These are phyloP conservation scores for Bovichtus diacanthus DNA, from an alignment of 2,797 vertebrate species.

Conservation along the genomic window DNA sequence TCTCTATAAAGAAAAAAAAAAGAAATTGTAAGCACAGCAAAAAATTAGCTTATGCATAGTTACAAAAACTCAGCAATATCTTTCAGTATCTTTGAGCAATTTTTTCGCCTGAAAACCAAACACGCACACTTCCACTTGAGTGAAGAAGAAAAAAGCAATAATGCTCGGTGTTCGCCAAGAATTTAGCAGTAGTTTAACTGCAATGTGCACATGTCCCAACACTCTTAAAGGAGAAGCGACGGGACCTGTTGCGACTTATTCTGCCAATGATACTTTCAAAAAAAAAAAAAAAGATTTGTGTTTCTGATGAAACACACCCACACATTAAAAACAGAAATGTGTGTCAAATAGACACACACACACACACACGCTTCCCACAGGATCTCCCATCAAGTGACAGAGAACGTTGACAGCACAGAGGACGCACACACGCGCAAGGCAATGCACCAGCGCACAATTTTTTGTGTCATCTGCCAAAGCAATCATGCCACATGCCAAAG, in stretches of 20 bases:
- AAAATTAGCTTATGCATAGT: conserved; percentile 56
- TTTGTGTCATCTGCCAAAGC: conserved; percentile 43
- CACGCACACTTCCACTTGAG: background rate
- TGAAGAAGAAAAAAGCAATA: conserved; percentile 32
- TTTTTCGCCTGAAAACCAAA: conserved; percentile 8
- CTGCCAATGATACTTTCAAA: background rate
- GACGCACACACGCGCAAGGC: background rate
- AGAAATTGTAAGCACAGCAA: conserved; percentile 59
- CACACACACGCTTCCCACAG: background rate
- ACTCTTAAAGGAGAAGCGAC: background rate
- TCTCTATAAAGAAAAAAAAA: too few relatives aligned
- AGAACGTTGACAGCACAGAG: background rate
- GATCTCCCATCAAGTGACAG: conserved; percentile 21
- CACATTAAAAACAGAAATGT: background rate
- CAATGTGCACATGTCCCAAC: background rate
- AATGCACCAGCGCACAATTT: background rate
- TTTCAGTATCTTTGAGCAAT: conserved; percentile 34
- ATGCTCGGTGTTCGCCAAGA: conserved; percentile 28
- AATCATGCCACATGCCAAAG: conserved; percentile 39
- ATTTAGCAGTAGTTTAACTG: conserved; percentile 2
- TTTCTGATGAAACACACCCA: conserved; percentile 6
- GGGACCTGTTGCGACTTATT: background rate
- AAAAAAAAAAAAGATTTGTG: too few relatives aligned
- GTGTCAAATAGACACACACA: background rate
- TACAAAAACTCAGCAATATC: conserved; percentile 62